Evolutionary conservation across 2,888 invertebrate genomes (phyloP).

Genomic region (Polymixis lichenea): DNA sequence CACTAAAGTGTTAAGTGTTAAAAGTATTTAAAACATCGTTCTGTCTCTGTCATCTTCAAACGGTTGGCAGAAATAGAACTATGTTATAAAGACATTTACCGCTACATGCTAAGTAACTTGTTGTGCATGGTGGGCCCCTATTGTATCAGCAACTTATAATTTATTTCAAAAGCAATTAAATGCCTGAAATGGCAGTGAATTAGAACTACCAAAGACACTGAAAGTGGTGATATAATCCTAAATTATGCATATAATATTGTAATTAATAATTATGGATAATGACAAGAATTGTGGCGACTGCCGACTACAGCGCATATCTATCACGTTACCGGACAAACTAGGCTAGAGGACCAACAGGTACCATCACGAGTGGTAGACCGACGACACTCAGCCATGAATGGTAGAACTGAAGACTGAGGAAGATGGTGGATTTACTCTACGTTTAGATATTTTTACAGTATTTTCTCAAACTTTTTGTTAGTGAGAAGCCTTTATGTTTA

Average conservation of each 20-base stretch:
- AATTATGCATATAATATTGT: slow-evolving; percentile 54
- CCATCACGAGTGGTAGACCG: too few species aligned
- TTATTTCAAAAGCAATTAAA: slow-evolving; percentile 54
- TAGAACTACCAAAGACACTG: slow-evolving; percentile 25
- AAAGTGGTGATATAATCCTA: slow-evolving; percentile 45
- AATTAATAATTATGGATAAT: slow-evolving; percentile 54
- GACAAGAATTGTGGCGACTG: slow-evolving; percentile 64
- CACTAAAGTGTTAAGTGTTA: background rate
- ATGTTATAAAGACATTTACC: background rate
- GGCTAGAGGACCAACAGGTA: too few species aligned
- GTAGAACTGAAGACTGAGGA: background rate
- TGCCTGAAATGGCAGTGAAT: slow-evolving; percentile 61
- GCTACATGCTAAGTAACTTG: background rate
- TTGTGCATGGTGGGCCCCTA: background rate
- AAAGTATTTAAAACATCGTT: background rate
- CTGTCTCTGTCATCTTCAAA: background rate
- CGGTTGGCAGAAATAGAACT: background rate
- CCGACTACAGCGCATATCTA: slow-evolving; percentile 35
- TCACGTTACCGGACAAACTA: background rate
- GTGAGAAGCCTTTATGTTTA: background rate
- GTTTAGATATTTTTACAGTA: background rate
- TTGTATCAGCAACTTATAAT: slow-evolving; percentile 42
- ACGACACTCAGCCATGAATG: background rate
- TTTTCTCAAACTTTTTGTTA: background rate
- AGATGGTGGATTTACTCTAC: background rate